These are phyloP conservation scores for Drosophila arawakana DNA, from an alignment of 1,140 invertebrate genomes.

Conservation along the genomic window DNA sequence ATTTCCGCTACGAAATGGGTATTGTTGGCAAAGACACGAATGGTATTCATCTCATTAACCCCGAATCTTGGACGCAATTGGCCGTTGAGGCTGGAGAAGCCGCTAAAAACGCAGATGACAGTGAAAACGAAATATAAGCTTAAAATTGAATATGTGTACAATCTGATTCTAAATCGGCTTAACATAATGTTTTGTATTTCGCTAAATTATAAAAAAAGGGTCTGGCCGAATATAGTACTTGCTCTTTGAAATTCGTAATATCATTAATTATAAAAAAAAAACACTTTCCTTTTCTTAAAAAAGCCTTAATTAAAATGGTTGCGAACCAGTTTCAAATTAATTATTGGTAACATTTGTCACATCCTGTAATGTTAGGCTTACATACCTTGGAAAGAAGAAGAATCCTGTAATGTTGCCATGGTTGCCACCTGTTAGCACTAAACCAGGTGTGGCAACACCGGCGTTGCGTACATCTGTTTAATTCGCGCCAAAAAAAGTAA, in stretches of 20 bases:
- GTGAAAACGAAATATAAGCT: constrained; percentile 89
- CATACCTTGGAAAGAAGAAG: not conserved
- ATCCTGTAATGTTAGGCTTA: too few species aligned
- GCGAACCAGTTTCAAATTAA: too few species aligned
- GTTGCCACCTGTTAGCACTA: not conserved
- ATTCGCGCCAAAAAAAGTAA: constrained; percentile 43
- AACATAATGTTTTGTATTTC: constrained; percentile 34
- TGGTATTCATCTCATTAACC: constrained; percentile 91
- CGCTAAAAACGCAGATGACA: constrained; percentile 93
- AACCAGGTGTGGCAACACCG: constrained; percentile 21
- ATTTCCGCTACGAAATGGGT: constrained; percentile 98
- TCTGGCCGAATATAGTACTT: constrained; percentile 9
- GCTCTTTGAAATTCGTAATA: not conserved
- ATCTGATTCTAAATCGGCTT: constrained; percentile 66
- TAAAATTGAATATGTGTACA: constrained; percentile 46
- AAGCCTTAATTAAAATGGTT: too few species aligned
- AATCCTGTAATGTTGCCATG: not conserved
- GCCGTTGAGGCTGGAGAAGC: constrained; percentile 93
- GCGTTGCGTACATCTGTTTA: constrained; percentile 19
- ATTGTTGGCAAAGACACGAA: constrained; percentile 96
- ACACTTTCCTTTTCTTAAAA: too few species aligned
- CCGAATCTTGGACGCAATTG: constrained; percentile 87
- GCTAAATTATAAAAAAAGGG: constrained; percentile 21
- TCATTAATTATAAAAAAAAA: not conserved
- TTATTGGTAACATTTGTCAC: too few species aligned